Base-by-base conservation (phyloP, 37 sponge, comb jelly and placozoan species). In the Halichondria panicea region DNA sequence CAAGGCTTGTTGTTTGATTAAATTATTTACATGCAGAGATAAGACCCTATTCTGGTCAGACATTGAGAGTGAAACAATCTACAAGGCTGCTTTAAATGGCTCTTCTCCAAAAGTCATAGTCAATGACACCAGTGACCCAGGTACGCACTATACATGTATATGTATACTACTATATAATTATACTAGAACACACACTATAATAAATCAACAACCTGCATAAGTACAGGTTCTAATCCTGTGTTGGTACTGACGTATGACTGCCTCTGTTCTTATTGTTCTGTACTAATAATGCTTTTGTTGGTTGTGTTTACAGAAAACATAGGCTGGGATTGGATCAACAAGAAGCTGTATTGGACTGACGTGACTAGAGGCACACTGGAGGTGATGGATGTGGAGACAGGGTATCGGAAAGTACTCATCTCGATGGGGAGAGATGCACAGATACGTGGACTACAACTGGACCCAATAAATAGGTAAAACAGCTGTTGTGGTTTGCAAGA, bases 301-400 rank as follows among this genome's bases (percentile, higher is more conserved):
- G n/a, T n/a, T n/a, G n/a, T n/a, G 12, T 1, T 30, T 63, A 76
- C 79, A 69, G 87, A 58, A 22, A 87, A 75, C 3, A 18, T 91
- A 28, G 87, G 83, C 36, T 54, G 81, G 83, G 92, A 91, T 46
- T 91, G 92, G 92, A 13, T 86, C 1, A 81, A 71, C 13, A 37
- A 30, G 48, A 85, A 81, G 63, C 78, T 94, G 24, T 94, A 89
- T 56, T 94, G 87, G 87, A 63, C 81, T 2, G 86, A 88, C 41
- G 63, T 36, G 0, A 76, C 50, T 3, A 39, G 33, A n/a, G 46
- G 56, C 0, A 45, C 43, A 37, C 58, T 79, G 32, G 70, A 58
- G 46, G 80, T 79, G 0, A 41, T 59, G 33, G 80, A 79, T 39
- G 30, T 38, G 7, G 37, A 41, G 0, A 79, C 44, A 4, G 11